Base-by-base conservation (phyloP, 2,113 vertebrate species). In the Megaleporinus macrocephalus region DNA sequence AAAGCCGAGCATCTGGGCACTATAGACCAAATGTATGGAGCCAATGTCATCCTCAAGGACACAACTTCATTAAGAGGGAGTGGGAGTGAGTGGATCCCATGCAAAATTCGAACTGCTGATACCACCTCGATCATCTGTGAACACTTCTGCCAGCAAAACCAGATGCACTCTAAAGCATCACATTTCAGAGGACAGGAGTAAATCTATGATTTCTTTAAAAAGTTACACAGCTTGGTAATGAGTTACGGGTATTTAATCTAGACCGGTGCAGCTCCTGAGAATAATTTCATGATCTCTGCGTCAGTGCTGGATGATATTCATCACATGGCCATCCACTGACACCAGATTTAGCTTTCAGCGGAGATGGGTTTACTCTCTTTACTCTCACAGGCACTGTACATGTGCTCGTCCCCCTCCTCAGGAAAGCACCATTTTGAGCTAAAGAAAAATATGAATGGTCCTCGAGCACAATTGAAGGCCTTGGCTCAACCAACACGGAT, bases 41-140 rank as follows among this genome's bases (percentile, higher is more conserved):
- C 71, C 89, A 93, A 92, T 91, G 92, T 92, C 90, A 92, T 88
- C 84, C 74, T 89, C 78, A 94, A 93, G 90, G 91, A 77, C 91
- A 90, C 75, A 41, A 81, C 74, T 85, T 87, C 79, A 87, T 87
- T 84, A 86, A 85, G 81, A 89, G 87, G 66, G 79, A 82, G 41
- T 81, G 66, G 85, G 41, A 84, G 76, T 76, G 85, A 81, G 76
- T 83, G 65, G 73, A 55, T 82, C 66, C 78, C 20, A 59, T 76
- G 27, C 55, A 76, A 80, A 51, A 79, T 49, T 78, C 27, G 80
- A 74, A 62, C 78, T 73, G 65, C 10, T 36, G 36, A 53, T 69
- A 68, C 53, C 76, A 85, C 73, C 74, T 82, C n/a, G 16, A 76
- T 16, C 36, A 57, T 84, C 72, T 44, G 29, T 6, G 71, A 10